Base-by-base conservation (phyloP, 2,888 invertebrate species). In the Lasioglossum villosulum region DNA sequence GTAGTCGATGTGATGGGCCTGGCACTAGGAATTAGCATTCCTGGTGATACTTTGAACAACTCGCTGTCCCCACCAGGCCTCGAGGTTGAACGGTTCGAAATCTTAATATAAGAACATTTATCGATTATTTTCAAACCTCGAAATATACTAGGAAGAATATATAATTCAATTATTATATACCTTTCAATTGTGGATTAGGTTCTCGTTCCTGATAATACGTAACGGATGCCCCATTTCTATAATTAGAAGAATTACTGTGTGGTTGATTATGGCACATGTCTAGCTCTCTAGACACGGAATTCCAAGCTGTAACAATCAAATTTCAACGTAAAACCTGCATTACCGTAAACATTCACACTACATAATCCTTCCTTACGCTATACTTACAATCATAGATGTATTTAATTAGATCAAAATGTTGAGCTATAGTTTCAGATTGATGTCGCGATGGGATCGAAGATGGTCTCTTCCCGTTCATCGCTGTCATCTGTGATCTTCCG, bases 351-450 rank as follows among this genome's bases (percentile, higher is more conserved):
- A 78, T 72, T 71, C 42, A n/a, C 5, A 63, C 34, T n/a, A 1
- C 0, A 66, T 6, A 14, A 1, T 30, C 12, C 39, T 34, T 19
- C 3, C 39, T 39, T 42, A n/a, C 23, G 37, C 0, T 73, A 75
- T 86, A 91, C 93, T 92, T 89, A 95, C 95, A 97, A 90, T 98
- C 98, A 93, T 96, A 97, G 90, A 98, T 97, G 93, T 97, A 98
- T 93, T 97, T 97, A 90, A 98, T 97, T 92, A 98, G 95, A 95
- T 98, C 98, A 93, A 97, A 97, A 91, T 98, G 97, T 90, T 97
- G 97, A 70, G 96, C 95, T 75, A 94, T 92, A 73, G 94, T 94
- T 86, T 95, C 94, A 70, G 92, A 87, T 79, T 95, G 94, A 88
- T 94, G 94, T 86, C 94, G 93, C 56, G 90, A 88, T n/a, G 94